Evolutionary conservation across 2,888 invertebrate genomes (phyloP), one percentile per base, ranked within the genome.

Genomic region (Xiphydria camelus): DNA sequence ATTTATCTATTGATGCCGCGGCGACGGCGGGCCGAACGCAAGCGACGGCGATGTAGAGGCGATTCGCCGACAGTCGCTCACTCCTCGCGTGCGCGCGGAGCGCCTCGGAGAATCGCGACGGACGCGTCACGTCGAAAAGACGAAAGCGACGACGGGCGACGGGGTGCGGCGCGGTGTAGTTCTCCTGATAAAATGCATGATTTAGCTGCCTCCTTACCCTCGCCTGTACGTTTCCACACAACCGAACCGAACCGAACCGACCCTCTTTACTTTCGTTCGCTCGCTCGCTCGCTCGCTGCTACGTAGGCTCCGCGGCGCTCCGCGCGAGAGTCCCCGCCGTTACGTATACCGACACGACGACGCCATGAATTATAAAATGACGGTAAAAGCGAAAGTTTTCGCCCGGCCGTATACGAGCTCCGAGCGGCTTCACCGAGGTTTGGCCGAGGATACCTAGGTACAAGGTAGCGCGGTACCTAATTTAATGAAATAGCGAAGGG

Each of bases 361-460:
- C 64, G 67, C 39, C 72, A 71, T 75, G 73, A 75, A 75, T 75
- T 74, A 75, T 75, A 72, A 68, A 75, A 69, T 70, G 65, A 64
- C 61, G 68, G 72, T 74, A 74, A 75, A 75, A 73, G 74, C 73
- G 73, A 75, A 74, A 75, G 72, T 75, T 73, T 63, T 55, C 62
- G 53, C 26, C 33, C 32, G 33, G 37, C 41, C 44, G 64, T 61
- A 60, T 62, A 58, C 60, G 60, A 52, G 52, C 40, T 55, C 55
- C 44, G 45, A 33, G 38, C 22, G 46, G 49, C 47, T 6, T 18
- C n/a, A n/a, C n/a, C n/a, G n/a, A n/a, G n/a, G n/a, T n/a, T n/a
- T n/a, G n/a, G n/a, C n/a, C n/a, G n/a, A n/a, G n/a, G n/a, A n/a
- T n/a, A n/a, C n/a, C n/a, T n/a, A n/a, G n/a, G n/a, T n/a, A n/a